Evolutionary conservation across 1,140 invertebrate species (phyloP), one percentile per base, ranked within the genome.

Genomic region (Trinorchestia longiramus): DNA sequence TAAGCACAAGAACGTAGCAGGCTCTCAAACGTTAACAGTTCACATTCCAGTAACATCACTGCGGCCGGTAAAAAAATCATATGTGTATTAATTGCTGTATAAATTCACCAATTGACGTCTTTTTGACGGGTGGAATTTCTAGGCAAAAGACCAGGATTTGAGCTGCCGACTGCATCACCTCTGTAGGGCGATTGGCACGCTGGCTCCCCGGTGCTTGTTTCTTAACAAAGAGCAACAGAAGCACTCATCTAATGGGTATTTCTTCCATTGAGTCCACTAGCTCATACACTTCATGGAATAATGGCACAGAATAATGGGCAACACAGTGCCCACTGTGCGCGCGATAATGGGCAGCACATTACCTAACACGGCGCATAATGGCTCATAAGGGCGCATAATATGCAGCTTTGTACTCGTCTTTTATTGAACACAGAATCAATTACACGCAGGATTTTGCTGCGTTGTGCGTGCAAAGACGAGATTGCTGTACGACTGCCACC

Each of bases 241-340:
- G n/a, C 3, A 41, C 88, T 90, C 88, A 42, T 77, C 88, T 91
- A 44, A 44, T 91, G 88, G 43, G 11, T 91, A 44, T 42, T 91
- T 43, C 88, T 91, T 43, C 43, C 88, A 40, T 42, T 44, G 92
- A 94, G 92, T n/a, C 6, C 43, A 8, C 43, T 47, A 36, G 92
- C 92, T 94, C 41, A 40, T 45, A 47, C 92, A 94, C 92, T 94
- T 43, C 43, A 94, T 40, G 92, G 92, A 8, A 94, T 94, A 94
- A 94, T 94, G 92, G 92, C 43, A 40, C 11, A 0, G 43, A n/a
- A 45, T 94, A 94, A 94, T 94, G 92, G 43, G 40, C 3, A 4
- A 94, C 17, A 77, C 11, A 53, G 62, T 1, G 15, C 62, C 3
- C 28, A 77, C 62, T 11, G 62, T 77, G 62, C 62, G 15, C 62